phyloP scores from a whole-genome alignment of 2,797 vertebrate genomes.

The Chanos chanos region DNA sequence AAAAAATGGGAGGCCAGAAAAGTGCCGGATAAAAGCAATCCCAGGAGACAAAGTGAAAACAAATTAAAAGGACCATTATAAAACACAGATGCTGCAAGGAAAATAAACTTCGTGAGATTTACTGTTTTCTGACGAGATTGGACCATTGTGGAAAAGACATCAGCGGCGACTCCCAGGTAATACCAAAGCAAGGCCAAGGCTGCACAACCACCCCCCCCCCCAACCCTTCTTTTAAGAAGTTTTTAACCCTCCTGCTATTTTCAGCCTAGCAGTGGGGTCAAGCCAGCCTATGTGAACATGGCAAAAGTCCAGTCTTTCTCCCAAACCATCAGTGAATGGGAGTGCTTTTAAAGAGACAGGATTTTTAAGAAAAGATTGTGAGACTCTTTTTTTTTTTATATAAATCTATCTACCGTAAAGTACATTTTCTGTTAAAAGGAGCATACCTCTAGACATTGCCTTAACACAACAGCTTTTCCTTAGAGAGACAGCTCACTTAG shows the following conservation, averaged over 20 bases:
- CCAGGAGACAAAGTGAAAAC: slow-evolving; percentile 89
- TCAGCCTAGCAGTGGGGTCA: slow-evolving; percentile 63
- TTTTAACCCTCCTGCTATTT: slow-evolving; percentile 66
- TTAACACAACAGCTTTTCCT: slow-evolving; percentile 12
- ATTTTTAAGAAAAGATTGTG: neutral
- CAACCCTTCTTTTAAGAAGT: slow-evolving; percentile 15
- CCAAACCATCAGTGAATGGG: slow-evolving; percentile 52
- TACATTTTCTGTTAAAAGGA: too few relatives aligned
- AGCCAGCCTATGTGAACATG: slow-evolving; percentile 72
- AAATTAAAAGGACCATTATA: slow-evolving; percentile 95
- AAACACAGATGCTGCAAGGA: slow-evolving; percentile 97
- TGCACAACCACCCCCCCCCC: neutral
- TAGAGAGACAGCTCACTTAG: slow-evolving; percentile 16
- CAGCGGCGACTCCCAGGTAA: slow-evolving; percentile 73
- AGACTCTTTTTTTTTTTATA: slow-evolving; percentile 1
- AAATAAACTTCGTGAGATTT: slow-evolving; percentile 96
- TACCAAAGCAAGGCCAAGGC: slow-evolving; percentile 33
- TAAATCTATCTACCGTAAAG: slow-evolving; percentile 1
- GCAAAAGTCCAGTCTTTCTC: slow-evolving; percentile 63
- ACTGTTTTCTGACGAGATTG: slow-evolving; percentile 81
- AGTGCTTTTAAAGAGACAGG: slow-evolving; percentile 49
- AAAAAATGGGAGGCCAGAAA: slow-evolving; percentile 62
- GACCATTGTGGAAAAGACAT: slow-evolving; percentile 91
- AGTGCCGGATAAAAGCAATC: slow-evolving; percentile 84
- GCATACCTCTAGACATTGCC: slow-evolving; percentile 11